These are phyloP conservation scores for Stratiomys singularior DNA, from an alignment of 2,888 invertebrate genomes.

Conservation along the genomic window DNA sequence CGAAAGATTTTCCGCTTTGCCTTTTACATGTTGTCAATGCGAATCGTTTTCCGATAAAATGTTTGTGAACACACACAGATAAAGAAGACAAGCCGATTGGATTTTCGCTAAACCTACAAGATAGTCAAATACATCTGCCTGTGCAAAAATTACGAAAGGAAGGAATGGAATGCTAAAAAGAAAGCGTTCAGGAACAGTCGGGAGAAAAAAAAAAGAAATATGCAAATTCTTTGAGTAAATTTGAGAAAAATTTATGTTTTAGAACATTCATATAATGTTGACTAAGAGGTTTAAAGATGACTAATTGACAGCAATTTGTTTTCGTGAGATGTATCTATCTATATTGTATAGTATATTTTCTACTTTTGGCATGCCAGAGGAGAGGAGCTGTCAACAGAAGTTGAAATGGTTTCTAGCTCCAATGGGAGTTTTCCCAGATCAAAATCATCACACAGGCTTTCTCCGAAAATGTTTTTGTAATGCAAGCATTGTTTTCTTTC, in stretches of 20 bases:
- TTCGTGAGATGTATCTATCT: neutral
- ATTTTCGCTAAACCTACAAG: conserved; percentile 14
- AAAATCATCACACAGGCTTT: neutral
- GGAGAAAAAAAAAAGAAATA: neutral
- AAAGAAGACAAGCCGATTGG: conserved; percentile 23
- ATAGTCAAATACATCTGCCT: neutral
- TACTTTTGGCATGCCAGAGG: too few species aligned
- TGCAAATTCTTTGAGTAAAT: neutral
- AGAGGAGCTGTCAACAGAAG: too few species aligned
- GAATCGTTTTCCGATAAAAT: conserved; percentile 35
- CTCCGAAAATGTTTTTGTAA: neutral
- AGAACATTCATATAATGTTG: neutral
- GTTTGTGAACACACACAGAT: conserved; percentile 20
- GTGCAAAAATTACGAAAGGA: neutral
- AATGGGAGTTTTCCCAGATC: neutral
- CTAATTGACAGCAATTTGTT: conserved; percentile 45
- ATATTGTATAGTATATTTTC: neutral
- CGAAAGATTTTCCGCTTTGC: neutral
- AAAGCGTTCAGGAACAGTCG: neutral
- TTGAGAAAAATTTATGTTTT: neutral
- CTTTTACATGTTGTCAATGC: conserved; percentile 37
- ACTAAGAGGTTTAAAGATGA: conserved; percentile 43
- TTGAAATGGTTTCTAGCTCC: neutral
- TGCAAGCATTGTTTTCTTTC: conserved; percentile 33
- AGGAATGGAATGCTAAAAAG: neutral